Evolutionary conservation across 2,113 vertebrate species (phyloP).

Genomic region (Enhydra lutris): DNA sequence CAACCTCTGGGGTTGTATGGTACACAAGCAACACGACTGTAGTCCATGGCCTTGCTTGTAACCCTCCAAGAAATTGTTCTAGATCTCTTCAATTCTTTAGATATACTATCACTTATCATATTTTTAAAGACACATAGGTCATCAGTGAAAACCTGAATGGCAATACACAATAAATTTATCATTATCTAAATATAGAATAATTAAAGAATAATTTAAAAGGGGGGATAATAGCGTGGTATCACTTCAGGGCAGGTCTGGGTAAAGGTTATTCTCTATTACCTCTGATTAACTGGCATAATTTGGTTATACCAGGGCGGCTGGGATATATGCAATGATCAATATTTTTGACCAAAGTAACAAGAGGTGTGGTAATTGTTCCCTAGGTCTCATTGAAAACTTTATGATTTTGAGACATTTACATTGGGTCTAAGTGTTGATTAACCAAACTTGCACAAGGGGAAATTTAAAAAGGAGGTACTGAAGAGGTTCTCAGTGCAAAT

Average conservation of each 20-base stretch:
- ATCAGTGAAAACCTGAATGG: neutral
- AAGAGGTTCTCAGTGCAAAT: neutral
- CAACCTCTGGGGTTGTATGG: neutral
- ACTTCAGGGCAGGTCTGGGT: neutral
- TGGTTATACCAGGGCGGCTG: neutral
- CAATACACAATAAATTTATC: neutral
- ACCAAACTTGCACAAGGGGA: constrained; percentile 19
- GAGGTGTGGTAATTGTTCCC: neutral
- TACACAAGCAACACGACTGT: neutral
- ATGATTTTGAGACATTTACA: constrained; percentile 31
- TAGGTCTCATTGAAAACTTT: neutral
- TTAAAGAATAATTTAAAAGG: constrained; percentile 11
- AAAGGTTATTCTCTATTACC: neutral
- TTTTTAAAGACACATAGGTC: neutral
- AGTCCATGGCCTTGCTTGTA: neutral
- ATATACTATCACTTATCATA: neutral
- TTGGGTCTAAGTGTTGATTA: neutral
- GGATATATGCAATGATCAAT: neutral
- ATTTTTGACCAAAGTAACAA: constrained; percentile 12
- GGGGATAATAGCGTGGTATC: neutral
- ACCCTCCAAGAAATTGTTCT: neutral
- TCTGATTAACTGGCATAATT: neutral
- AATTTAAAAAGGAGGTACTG: constrained; percentile 1
- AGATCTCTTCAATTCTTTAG: constrained; percentile 12
- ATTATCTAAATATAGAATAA: neutral